Base-by-base conservation (phyloP, 2,797 vertebrate species). In the Sebastes matsubarae region DNA sequence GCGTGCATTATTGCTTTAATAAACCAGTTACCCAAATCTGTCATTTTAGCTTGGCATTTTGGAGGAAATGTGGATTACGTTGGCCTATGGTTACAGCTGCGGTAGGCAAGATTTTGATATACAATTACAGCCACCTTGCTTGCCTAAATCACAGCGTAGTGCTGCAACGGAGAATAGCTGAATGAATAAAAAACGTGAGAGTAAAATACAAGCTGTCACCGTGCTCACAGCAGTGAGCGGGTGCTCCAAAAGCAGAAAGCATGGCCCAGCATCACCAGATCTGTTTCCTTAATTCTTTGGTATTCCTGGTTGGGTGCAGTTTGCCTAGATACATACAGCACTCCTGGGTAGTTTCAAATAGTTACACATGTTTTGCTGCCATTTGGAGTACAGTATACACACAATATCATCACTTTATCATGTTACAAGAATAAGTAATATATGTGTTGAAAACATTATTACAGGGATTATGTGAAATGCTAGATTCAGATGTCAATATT, bases 121-220 rank as follows among this genome's bases (percentile, higher is more conserved):
- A 67, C 46, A 75, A 57, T 63, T 72, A 32, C 55, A 65, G 68
- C 54, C 64, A 70, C 54, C 25, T n/a, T 72, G 10, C 24, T n/a
- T 3, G 0, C 32, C 34, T 73, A 69, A 87, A 81, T 84, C 75
- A 82, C 71, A 60, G 75, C 1, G 13, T 59, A 42, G 64, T 3
- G 2, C 61, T 30, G 66, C 68, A 72, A 61, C 42, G 32, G 32
- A 83, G 72, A 80, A 83, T 6, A 79, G 68, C 59, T 55, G 73
- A 86, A 83, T 79, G 58, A 80, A 80, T 76, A 75, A 60, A 50
- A 76, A 79, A 67, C 57, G 9, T 52, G 38, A 68, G 25, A n/a
- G 30, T 75, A 67, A 79, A 87, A 75, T 72, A 69, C 30, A 86
- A 74, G 71, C 80, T 75, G 67, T 80, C 59, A 38, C 29, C 5